These are phyloP conservation scores for Keiferia lycopersicella DNA, from an alignment of 2,888 invertebrate genomes.

Conservation along the genomic window DNA sequence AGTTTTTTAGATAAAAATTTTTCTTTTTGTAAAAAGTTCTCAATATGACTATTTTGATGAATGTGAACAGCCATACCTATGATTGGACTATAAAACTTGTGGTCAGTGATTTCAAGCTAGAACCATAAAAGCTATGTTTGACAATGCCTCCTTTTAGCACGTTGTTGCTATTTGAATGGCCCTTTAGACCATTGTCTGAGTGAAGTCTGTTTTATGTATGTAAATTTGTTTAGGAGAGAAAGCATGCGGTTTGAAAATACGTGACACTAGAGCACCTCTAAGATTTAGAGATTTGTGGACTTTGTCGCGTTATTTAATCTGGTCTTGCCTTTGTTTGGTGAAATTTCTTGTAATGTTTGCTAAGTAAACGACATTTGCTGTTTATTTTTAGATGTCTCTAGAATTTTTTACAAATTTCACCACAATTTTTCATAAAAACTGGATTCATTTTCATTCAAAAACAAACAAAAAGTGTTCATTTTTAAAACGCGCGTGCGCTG, in stretches of 20 bases:
- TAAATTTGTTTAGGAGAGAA: constrained; percentile 47
- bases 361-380: background rate
- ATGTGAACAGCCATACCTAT: background rate
- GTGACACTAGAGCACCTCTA: constrained; percentile 28
- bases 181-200: constrained; percentile 33
- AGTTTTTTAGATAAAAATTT: no score
- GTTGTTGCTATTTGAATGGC: constrained; percentile 32
- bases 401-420: background rate
- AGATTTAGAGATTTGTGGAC: constrained; percentile 28
- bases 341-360: constrained; percentile 7
- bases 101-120: constrained; percentile 1
- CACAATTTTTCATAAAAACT: no score
- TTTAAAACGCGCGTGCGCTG: no score
- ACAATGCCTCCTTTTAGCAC: constrained; percentile 22
- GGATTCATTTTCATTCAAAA: no score
- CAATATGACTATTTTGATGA: background rate
- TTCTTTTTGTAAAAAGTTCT: no score
- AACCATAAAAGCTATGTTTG: constrained; percentile 19
- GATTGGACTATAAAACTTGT: background rate
- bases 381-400: background rate
- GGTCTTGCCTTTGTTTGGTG: constrained; percentile 2
- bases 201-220: constrained; percentile 34
- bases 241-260: constrained; percentile 38
- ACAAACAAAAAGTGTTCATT: no score
- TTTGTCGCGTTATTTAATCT: constrained; percentile 17